phyloP scores from a whole-genome alignment of 2,888 invertebrate genomes.

The Pyrrhosoma nymphula region DNA sequence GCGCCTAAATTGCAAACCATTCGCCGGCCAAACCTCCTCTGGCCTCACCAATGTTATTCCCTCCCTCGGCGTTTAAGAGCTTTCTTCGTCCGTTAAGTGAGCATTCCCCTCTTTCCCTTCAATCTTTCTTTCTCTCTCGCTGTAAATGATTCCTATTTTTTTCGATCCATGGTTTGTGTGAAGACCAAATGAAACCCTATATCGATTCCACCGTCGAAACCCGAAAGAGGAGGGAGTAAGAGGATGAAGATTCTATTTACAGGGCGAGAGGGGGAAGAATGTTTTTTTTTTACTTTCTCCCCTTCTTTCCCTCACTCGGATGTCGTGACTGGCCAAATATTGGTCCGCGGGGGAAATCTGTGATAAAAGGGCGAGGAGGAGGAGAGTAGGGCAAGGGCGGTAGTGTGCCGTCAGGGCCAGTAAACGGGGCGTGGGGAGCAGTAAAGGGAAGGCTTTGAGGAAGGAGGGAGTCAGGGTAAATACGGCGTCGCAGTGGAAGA shows the following conservation, averaged over 20 bases:
- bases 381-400: background rate
- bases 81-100: background rate
- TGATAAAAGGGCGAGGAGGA: background rate
- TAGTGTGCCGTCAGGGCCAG: background rate
- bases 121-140: background rate
- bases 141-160: background rate
- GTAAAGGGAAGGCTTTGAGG: background rate
- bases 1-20: background rate
- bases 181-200: constrained; percentile 28
- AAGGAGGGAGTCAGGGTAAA: background rate
- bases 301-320: background rate
- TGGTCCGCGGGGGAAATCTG: constrained; percentile 54
- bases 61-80: background rate
- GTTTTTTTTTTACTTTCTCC: background rate
- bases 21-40: background rate
- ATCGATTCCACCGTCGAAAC: background rate
- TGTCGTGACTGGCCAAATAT: constrained; percentile 52
- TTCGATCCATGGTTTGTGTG: background rate
- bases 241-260: constrained; percentile 21
- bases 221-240: background rate
- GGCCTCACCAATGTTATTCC: background rate
- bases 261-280: background rate
- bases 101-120: background rate
- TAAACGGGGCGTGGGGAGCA: background rate
- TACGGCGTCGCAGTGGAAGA: background rate